A percentile compares a stretch with the other conserved stretches of the same genome.
Evolutionary conservation across 2,888 invertebrate genomes (phyloP).

Genomic region (Chrysopilus asiliformis): DNA sequence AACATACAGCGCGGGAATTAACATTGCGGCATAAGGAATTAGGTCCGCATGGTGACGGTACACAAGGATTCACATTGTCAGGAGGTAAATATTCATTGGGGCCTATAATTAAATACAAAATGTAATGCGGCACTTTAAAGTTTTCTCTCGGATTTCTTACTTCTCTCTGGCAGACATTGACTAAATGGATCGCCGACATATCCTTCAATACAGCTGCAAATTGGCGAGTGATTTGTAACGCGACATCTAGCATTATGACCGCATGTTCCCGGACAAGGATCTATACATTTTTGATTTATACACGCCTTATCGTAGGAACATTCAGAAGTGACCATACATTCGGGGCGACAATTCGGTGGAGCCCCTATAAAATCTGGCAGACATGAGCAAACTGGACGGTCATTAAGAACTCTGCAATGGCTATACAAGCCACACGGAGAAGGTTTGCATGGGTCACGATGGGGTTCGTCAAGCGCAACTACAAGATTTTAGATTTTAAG

Average conservation of each 20-base stretch:
- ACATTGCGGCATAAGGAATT: conserved; percentile 45
- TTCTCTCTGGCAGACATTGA: conserved; percentile 43
- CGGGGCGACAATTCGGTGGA: conserved; percentile 62
- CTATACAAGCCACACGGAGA: conserved; percentile 41
- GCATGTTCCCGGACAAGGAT: conserved; percentile 64
- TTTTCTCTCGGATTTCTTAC: no score
- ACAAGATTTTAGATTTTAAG: conserved; percentile 4
- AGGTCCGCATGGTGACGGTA: conserved; percentile 50
- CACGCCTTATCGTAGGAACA: conserved; percentile 59
- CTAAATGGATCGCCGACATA: conserved; percentile 63
- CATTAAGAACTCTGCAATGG: conserved; percentile 40
- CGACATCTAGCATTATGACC: conserved; percentile 57
- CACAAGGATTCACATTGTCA: conserved; percentile 40
- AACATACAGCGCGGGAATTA: conserved; percentile 42
- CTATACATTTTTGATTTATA: conserved; percentile 58
- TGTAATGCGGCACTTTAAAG: conserved; percentile 4
- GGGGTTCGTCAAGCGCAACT: conserved; percentile 6
- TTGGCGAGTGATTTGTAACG: conserved; percentile 63
- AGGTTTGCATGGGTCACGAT: conserved; percentile 35
- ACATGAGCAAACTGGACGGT: conserved; percentile 62
- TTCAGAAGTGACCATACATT: conserved; percentile 63
- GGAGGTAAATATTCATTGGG: no score
- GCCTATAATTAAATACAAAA: conserved; percentile 10
- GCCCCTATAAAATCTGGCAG: conserved; percentile 52
- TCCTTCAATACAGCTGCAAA: conserved; percentile 54